Percentiles rank a stretch among this genome's conserved stretches.
These are phyloP conservation scores for Drosophila neutralis DNA, from an alignment of 2,888 invertebrate species.

Conservation along the genomic window DNA sequence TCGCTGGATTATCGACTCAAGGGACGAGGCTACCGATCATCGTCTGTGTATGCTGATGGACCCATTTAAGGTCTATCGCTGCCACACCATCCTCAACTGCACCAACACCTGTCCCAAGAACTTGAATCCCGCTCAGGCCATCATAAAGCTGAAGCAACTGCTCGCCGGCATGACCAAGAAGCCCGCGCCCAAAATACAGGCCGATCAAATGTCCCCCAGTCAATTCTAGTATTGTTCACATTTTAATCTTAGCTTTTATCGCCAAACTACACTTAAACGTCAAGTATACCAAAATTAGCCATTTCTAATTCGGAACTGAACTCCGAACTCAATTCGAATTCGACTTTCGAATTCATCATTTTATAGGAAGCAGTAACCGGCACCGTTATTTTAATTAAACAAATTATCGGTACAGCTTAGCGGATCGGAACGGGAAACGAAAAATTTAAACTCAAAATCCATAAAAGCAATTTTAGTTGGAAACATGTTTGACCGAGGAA, in stretches of 20 bases:
- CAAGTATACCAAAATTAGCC: no score
- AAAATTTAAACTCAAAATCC: no score
- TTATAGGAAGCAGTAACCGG: no score
- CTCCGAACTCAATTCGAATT: no score
- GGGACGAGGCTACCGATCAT: conserved; percentile 92
- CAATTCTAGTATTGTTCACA: background rate
- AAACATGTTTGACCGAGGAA: no score
- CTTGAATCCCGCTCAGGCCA: conserved; percentile 96
- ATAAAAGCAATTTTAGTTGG: no score
- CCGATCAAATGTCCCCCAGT: conserved; percentile 86
- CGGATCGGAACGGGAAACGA: no score
- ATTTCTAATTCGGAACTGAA: no score
- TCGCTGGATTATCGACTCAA: conserved; percentile 98
- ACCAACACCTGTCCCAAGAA: conserved; percentile 98
- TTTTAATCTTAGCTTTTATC: background rate
- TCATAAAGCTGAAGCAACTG: conserved; percentile 97
- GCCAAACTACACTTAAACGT: background rate
- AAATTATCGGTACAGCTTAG: no score
- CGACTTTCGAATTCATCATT: no score
- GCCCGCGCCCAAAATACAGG: conserved; percentile 89
- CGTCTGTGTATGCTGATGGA: conserved; percentile 93
- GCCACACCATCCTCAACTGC: conserved; percentile 99
- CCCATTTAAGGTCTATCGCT: conserved; percentile 95
- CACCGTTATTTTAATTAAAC: no score
- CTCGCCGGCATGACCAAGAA: conserved; percentile 92